Percentiles rank a stretch among this genome's conserved stretches.
Evolutionary conservation across 2,797 vertebrate genomes (phyloP).

Genomic region (Pipistrellus nathusii): DNA sequence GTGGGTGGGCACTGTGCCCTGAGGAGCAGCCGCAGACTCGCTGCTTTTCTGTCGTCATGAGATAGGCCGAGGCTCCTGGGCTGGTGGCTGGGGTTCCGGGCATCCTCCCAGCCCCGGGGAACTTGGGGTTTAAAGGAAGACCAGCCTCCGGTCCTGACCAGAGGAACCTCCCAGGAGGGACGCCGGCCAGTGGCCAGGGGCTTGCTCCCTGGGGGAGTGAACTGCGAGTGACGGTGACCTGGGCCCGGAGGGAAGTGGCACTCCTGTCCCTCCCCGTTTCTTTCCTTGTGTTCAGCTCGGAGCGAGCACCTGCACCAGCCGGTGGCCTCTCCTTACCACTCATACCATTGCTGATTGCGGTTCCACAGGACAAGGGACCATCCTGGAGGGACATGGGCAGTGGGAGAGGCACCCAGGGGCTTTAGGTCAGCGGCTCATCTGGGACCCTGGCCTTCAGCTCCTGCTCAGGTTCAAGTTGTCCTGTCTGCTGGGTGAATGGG

Average conservation of each 20-base stretch:
- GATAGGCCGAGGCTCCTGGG: not conserved
- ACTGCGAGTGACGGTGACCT: not conserved
- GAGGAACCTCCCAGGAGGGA: not conserved
- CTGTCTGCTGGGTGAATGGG: not conserved
- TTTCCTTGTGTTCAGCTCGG: not conserved
- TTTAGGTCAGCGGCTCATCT: not conserved
- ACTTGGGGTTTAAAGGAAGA: not conserved
- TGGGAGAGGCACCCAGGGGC: not conserved
- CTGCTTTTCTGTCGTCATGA: not conserved
- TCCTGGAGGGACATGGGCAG: not conserved
- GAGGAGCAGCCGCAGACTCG: not conserved
- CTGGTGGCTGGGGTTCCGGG: not conserved
- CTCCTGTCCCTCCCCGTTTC: too few species aligned
- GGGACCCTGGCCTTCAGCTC: not conserved
- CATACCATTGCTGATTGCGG: not conserved
- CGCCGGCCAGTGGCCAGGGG: not conserved
- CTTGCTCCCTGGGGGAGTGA: not conserved
- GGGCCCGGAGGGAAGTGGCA: rapidly evolving
- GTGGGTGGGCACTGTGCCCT: not conserved
- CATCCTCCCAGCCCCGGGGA: not conserved
- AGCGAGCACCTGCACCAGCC: not conserved
- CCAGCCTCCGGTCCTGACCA: not conserved
- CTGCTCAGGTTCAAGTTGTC: not conserved
- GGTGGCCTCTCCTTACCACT: not conserved
- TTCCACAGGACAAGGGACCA: not conserved